Percentiles rank a stretch among this genome's conserved stretches.
Conservation (phyloP, 2,888 invertebrate species). For the Candidula unifasciata region DNA sequence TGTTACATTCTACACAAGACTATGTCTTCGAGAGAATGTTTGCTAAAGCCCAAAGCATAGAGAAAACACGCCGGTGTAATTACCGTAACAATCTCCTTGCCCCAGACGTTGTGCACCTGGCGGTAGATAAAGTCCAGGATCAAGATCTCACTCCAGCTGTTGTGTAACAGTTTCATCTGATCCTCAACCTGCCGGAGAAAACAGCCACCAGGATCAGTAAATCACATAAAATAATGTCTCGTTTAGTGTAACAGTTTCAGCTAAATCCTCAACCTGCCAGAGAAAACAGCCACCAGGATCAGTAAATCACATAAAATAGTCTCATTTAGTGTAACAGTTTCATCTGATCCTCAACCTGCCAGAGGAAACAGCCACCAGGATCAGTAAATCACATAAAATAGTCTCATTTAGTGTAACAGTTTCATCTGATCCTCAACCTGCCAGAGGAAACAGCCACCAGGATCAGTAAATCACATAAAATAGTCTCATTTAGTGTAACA, state of each 20-base stretch:
- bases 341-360: slow-evolving; percentile 99
- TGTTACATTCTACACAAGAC: too few species aligned
- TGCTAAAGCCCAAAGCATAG: too few species aligned
- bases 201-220: background rate
- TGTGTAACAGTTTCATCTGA: slow-evolving; percentile 98
- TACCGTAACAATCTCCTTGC: slow-evolving; percentile 70
- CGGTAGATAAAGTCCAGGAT: slow-evolving; percentile 87
- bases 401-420: slow-evolving; percentile 93
- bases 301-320: too few species aligned
- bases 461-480: background rate
- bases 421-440: slow-evolving; percentile 99
- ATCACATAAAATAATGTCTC: too few species aligned
- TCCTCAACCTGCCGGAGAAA: slow-evolving; percentile 89
- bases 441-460: background rate
- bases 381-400: too few species aligned
- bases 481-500: too few species aligned
- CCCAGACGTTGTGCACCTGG: slow-evolving; percentile 69
- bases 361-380: background rate
- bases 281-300: background rate
- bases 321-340: too few species aligned
- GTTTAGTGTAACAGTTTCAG: slow-evolving; percentile 98
- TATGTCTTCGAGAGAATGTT: too few species aligned
- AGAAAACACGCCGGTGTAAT: slow-evolving; percentile 29
- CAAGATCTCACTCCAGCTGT: slow-evolving; percentile 99
- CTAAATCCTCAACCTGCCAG: slow-evolving; percentile 95